Conservation (phyloP, 2,888 invertebrate species). For the Litoditis marina region DNA sequence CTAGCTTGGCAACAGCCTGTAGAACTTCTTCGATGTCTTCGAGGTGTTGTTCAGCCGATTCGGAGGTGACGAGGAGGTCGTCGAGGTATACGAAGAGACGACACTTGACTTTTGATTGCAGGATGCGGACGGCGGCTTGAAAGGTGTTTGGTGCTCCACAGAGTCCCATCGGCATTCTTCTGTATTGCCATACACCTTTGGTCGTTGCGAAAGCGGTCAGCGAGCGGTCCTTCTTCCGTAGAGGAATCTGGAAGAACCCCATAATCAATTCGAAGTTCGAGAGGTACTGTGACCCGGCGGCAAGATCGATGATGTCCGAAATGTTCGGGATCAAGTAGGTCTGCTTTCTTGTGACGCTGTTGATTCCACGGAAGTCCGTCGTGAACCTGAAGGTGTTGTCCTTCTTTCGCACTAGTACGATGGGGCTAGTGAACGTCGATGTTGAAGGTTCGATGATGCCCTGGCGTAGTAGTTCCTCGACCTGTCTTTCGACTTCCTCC, state of each 20-base stretch:
- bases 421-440: constrained; percentile 13
- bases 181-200: constrained; percentile 27
- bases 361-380: constrained; percentile 17
- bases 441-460: constrained; percentile 22
- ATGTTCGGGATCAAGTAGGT: constrained; percentile 15
- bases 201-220: constrained; percentile 35
- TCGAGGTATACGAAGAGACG: constrained; percentile 31
- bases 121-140: constrained; percentile 11
- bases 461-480: constrained; percentile 15
- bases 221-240: constrained; percentile 18
- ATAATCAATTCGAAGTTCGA: constrained; percentile 24
- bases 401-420: constrained; percentile 21
- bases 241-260: constrained; percentile 32
- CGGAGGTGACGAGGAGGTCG: constrained; percentile 25
- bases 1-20: constrained; percentile 13
- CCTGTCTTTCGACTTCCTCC: constrained; percentile 23
- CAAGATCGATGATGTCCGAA: constrained; percentile 5
- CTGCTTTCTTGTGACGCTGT: constrained; percentile 16
- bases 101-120: constrained; percentile 1
- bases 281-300: constrained; percentile 14
- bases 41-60: constrained; percentile 26
- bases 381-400: constrained; percentile 9
- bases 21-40: constrained; percentile 32
- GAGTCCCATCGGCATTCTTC: constrained; percentile 31
- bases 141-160: constrained; percentile 28